These are phyloP conservation scores for Toxotes lorentzi DNA, from an alignment of 2,797 vertebrate species.

Conservation along the genomic window DNA sequence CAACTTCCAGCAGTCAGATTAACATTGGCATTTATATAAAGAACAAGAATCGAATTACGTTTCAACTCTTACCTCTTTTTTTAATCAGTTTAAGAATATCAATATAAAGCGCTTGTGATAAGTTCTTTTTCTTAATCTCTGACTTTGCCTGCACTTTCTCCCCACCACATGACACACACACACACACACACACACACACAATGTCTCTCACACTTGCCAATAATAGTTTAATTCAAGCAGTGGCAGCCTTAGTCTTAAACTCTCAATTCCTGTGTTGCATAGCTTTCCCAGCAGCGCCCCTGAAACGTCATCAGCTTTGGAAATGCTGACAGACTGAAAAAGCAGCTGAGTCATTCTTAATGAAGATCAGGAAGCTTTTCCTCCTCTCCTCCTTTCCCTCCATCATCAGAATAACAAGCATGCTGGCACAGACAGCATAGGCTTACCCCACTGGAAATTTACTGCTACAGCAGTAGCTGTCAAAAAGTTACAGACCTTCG, in stretches of 20 bases:
- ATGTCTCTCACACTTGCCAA: conserved; percentile 38
- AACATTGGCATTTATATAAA: conserved; percentile 18
- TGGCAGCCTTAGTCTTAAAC: conserved; percentile 67
- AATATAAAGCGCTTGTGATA: conserved; percentile 39
- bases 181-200: conserved; percentile 1
- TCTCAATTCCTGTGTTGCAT: conserved; percentile 62
- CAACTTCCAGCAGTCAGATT: neutral
- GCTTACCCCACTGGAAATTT: conserved; percentile 74
- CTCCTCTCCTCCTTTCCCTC: conserved; percentile 65
- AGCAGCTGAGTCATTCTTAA: conserved; percentile 83
- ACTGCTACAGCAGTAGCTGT: conserved; percentile 74
- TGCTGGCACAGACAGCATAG: conserved; percentile 75
- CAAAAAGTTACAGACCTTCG: conserved; percentile 73
- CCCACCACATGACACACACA: conserved; percentile 1
- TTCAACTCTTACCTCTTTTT: conserved; percentile 9
- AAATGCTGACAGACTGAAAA: conserved; percentile 82
- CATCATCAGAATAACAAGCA: conserved; percentile 82
- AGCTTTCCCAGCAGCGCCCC: conserved; percentile 66
- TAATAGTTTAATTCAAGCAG: conserved; percentile 60
- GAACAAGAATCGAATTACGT: conserved; percentile 16
- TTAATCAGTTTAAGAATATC: conserved; percentile 38
- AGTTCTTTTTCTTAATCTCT: conserved; percentile 13
- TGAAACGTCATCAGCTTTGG: conserved; percentile 75
- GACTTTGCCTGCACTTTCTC: conserved; percentile 16
- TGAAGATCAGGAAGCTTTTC: conserved; percentile 83